phyloP scores from a whole-genome alignment of 2,797 vertebrate genomes.

The Odontamblyopus rebecca region DNA sequence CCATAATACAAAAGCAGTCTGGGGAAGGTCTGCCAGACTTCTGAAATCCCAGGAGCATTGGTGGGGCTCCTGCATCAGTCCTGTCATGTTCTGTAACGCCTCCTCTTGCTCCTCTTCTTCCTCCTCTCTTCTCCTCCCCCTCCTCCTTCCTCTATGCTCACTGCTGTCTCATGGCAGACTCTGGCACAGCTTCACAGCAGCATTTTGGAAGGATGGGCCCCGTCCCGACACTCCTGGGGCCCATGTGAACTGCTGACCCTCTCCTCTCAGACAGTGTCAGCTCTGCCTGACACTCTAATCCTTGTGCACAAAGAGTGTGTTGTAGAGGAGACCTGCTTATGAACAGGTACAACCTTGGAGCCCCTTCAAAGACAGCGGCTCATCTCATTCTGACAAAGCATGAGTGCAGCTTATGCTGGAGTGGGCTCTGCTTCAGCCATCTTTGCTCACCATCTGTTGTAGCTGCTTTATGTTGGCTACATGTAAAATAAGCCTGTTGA shows the following conservation, averaged over 20 bases:
- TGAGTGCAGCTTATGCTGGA: conserved; percentile 19
- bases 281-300: conserved; percentile 71
- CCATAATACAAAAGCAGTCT: not conserved
- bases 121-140: conserved; percentile 49
- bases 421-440: conserved; percentile 54
- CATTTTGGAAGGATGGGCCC: conserved; percentile 55
- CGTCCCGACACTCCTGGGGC: conserved; percentile 58
- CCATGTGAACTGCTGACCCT: conserved; percentile 77
- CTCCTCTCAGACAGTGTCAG: conserved; percentile 69
- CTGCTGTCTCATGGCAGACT: conserved; percentile 48
- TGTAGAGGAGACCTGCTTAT: conserved; percentile 13
- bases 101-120: conserved; percentile 48
- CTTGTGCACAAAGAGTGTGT: conserved; percentile 56
- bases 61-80: too few relatives aligned
- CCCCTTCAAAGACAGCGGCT: conserved; percentile 13
- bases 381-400: conserved; percentile 28
- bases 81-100: too few relatives aligned
- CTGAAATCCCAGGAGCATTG: too few relatives aligned
- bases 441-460: conserved; percentile 88
- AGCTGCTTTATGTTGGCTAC: conserved; percentile 67
- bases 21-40: not conserved
- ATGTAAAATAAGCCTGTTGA: conserved; percentile 77
- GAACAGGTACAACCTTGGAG: conserved; percentile 38
- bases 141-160: conserved; percentile 23
- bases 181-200: conserved; percentile 78